These are phyloP conservation scores for Podiceps cristatus DNA, from an alignment of 2,113 vertebrate genomes.

Conservation along the genomic window DNA sequence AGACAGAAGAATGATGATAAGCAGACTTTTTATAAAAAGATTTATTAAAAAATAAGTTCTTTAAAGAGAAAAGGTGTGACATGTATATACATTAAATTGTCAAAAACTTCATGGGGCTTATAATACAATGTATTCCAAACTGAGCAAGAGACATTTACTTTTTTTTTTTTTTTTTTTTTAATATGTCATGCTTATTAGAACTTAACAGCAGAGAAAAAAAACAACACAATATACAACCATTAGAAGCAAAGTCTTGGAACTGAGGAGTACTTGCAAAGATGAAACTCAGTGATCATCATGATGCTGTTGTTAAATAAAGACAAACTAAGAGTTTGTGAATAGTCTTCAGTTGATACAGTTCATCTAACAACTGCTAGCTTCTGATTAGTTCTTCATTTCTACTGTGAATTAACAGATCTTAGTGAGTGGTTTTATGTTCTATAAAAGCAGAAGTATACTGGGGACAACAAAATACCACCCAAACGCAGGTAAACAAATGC, in stretches of 20 bases:
- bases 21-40: constrained; percentile 67
- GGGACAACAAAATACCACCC: neutral
- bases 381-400: neutral
- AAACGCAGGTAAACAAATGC: neutral
- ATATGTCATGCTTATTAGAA: neutral
- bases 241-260: neutral
- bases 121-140: constrained; percentile 32
- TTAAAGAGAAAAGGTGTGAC: constrained; percentile 46
- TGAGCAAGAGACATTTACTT: neutral
- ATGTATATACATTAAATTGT: constrained; percentile 73
- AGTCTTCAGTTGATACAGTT: neutral
- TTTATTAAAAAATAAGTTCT: constrained; percentile 84
- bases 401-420: neutral
- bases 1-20: neutral
- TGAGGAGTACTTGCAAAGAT: neutral
- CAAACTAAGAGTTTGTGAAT: neutral
- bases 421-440: neutral
- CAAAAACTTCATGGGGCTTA: constrained; percentile 46
- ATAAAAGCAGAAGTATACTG: neutral
- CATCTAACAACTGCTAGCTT: neutral
- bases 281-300: neutral
- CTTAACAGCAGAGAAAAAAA: neutral
- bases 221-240: neutral
- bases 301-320: neutral
- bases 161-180: neutral